These are phyloP conservation scores for Germaria angustata DNA, from an alignment of 2,888 invertebrate genomes.

Conservation along the genomic window DNA sequence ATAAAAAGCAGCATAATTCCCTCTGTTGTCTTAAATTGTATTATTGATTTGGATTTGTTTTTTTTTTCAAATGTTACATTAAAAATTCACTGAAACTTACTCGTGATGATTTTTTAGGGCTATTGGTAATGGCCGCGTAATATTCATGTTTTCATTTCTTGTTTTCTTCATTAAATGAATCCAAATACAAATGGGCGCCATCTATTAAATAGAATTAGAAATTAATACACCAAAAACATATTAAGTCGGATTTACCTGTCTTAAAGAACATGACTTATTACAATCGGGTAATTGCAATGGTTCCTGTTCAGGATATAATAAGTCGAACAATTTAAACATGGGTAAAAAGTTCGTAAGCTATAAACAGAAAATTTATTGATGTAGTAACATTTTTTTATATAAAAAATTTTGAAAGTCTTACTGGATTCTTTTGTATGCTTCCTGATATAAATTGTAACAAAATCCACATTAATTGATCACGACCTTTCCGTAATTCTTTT, in stretches of 20 bases:
- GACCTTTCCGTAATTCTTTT: slow-evolving; percentile 90
- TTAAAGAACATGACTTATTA: slow-evolving; percentile 86
- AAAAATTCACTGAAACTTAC: slow-evolving; percentile 78
- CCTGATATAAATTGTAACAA: slow-evolving; percentile 98
- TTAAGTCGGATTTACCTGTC: slow-evolving; percentile 70
- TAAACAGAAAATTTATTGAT: slow-evolving; percentile 68
- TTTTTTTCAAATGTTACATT: not conserved
- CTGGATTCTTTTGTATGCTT: slow-evolving; percentile 95
- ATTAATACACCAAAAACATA: not conserved
- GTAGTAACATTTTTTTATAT: not conserved
- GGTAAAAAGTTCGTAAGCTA: slow-evolving; percentile 92
- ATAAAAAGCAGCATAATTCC: too few species aligned
- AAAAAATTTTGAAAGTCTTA: slow-evolving; percentile 76
- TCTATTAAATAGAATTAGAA: slow-evolving; percentile 75
- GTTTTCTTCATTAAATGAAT: slow-evolving; percentile 97
- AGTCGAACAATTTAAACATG: slow-evolving; percentile 93
- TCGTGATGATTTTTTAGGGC: slow-evolving; percentile 91
- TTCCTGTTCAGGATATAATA: slow-evolving; percentile 95
- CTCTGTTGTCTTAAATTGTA: too few species aligned
- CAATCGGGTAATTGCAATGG: slow-evolving; percentile 94
- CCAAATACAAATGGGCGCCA: slow-evolving; percentile 98
- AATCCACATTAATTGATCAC: slow-evolving; percentile 99
- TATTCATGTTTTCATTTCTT: slow-evolving; percentile 89
- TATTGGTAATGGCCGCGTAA: slow-evolving; percentile 88
- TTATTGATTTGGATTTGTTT: too few species aligned